phyloP scores from a whole-genome alignment of 2,797 vertebrate genomes.

The Scyliorhinus canicula region DNA sequence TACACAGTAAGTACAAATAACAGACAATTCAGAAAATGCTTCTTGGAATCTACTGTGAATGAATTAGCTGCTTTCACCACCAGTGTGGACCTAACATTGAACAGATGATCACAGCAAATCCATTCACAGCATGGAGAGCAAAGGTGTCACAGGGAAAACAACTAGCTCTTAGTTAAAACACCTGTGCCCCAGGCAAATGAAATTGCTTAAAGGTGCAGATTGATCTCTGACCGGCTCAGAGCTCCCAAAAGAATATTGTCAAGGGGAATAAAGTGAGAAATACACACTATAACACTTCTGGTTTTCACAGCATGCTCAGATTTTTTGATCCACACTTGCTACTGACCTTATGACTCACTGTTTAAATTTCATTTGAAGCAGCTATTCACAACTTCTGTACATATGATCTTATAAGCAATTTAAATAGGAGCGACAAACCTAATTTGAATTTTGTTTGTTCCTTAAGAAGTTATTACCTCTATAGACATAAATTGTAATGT shows the following conservation, averaged over 20 bases:
- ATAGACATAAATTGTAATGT: not conserved
- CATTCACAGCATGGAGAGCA: not conserved
- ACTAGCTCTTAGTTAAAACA: not conserved
- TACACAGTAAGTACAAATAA: not conserved
- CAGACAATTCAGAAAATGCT: not conserved
- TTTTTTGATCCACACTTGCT: not conserved
- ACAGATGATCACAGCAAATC: not conserved
- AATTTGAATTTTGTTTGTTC: not conserved
- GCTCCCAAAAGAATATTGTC: not conserved
- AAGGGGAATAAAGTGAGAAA: not conserved
- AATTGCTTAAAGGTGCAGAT: not conserved
- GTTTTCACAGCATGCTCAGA: not conserved
- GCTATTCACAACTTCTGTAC: not conserved
- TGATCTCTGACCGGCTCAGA: not conserved
- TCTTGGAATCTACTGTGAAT: not conserved
- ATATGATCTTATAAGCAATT: not conserved
- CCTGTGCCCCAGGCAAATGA: not conserved
- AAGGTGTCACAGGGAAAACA: not conserved
- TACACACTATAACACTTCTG: not conserved
- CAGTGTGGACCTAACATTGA: not conserved
- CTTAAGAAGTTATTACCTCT: not conserved
- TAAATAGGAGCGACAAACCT: not conserved
- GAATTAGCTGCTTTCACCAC: constrained; percentile 7
- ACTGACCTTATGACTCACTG: not conserved
- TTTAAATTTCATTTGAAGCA: not conserved